Base-by-base conservation (phyloP, 2,113 vertebrate species). In the Nipponia nippon region DNA sequence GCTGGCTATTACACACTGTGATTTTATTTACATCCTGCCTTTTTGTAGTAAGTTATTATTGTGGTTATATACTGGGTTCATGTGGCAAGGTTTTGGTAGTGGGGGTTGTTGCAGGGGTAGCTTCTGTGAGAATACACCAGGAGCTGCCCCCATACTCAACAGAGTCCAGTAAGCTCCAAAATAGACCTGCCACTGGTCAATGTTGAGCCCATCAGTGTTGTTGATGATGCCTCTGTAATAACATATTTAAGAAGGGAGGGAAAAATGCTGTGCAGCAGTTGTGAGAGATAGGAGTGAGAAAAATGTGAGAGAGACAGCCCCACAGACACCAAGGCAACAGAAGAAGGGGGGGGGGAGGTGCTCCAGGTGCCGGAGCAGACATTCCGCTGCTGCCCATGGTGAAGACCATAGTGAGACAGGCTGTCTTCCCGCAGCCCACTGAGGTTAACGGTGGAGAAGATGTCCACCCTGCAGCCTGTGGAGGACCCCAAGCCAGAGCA, bases 161-260 rank as follows among this genome's bases (percentile, higher is more conserved):
- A 44, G 13, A 23, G 11, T 73, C 15, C 20, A 62, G 17, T 61
- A 20, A 42, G 18, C 21, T 82, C 22, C 23, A 32, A 42, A 62
- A 42, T 2, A n/a, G n/a, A 70, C 21, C 7, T 3, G 1, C 9
- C 21, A 22, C 40, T 49, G 30, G 40, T 42, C 40, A 55, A 5
- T 7, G 15, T 27, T 23, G 17, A 61, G 8, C 5, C 6, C 21
- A 17, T 44, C 36, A 46, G 5, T 0, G 0, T 32, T 5, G 2
- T 3, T 73, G 21, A 2, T 50, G 21, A 42, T 62, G 11, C 2
- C 32, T 44, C 30, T 42, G 29, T 53, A 40, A 47, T 29, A 61
- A 29, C 22, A 13, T 32, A 27, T 34, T 76, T 34, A 76, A 61
- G 32, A 52, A 38, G 19, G 3, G 13, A 15, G 13, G 4, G 9